phyloP scores from a whole-genome alignment of 2,113 vertebrate species.

The Mus musculus region DNA sequence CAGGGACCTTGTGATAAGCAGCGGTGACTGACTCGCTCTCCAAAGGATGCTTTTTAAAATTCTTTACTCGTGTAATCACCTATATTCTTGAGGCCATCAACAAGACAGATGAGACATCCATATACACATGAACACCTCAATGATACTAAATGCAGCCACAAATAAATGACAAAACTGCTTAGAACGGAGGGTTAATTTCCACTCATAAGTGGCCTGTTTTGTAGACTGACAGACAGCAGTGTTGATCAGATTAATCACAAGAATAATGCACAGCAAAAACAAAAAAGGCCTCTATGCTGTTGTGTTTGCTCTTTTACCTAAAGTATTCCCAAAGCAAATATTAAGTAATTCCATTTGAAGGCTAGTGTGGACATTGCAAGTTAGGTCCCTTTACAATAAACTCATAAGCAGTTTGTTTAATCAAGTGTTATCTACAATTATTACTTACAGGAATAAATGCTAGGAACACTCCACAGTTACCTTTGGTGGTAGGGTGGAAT shows the following conservation, averaged over 20 bases:
- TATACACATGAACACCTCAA: background rate
- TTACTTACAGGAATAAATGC: background rate
- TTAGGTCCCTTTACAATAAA: conserved; percentile 15
- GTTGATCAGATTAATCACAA: background rate
- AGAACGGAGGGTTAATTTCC: conserved; percentile 17
- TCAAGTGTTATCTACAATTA: conserved; percentile 2
- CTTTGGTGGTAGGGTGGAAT: background rate
- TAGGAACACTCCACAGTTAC: background rate
- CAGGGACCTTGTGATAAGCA: background rate
- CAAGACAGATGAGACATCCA: background rate
- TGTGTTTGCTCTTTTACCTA: background rate
- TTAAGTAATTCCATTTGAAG: background rate
- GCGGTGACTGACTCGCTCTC: background rate
- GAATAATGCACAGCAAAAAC: background rate
- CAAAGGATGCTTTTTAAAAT: background rate
- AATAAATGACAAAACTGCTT: background rate
- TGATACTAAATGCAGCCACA: background rate
- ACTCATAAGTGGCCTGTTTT: background rate
- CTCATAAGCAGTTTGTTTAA: background rate
- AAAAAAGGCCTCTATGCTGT: background rate
- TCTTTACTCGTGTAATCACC: background rate
- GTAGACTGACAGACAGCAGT: background rate
- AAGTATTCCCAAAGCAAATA: background rate
- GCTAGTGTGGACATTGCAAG: background rate
- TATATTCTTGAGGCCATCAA: background rate